Evolutionary conservation across 2,113 vertebrate species (phyloP).

Genomic region (Chaetodon trifascialis): DNA sequence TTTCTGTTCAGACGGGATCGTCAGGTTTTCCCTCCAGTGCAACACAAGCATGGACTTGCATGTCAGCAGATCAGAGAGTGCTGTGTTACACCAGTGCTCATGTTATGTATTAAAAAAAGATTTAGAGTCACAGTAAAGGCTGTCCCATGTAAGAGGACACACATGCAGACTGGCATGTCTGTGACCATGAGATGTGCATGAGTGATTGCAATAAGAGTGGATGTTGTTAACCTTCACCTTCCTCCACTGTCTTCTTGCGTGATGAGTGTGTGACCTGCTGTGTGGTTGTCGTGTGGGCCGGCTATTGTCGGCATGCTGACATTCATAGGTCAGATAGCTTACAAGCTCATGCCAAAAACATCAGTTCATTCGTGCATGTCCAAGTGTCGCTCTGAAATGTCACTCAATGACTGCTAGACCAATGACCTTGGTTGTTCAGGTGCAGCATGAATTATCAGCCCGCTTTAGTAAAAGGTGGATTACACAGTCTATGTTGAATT

Average conservation of each 20-base stretch:
- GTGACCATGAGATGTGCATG: not conserved
- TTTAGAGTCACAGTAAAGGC: not conserved
- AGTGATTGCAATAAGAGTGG: not conserved
- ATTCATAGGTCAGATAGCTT: conserved; percentile 37
- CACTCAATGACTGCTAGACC: not conserved
- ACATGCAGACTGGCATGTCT: not conserved
- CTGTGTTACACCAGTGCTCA: not conserved
- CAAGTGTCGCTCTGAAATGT: not conserved
- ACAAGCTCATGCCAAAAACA: conserved; percentile 14
- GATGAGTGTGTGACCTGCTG: conserved; percentile 7
- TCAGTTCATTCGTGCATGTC: not conserved
- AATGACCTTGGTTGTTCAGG: conserved; percentile 3
- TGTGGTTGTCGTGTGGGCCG: conserved; percentile 19
- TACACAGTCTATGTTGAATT: not conserved
- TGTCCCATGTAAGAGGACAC: not conserved
- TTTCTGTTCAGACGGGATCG: not conserved
- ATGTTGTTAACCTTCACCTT: conserved; percentile 51
- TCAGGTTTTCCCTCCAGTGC: not conserved
- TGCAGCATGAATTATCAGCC: not conserved
- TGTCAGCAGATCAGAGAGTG: not conserved
- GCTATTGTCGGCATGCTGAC: conserved; percentile 9
- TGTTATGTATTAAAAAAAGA: not conserved
- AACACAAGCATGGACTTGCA: too few relatives aligned
- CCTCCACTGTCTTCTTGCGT: not conserved
- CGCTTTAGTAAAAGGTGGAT: not conserved